phyloP scores from a whole-genome alignment of 2,888 invertebrate genomes.

The Nezara viridula region DNA sequence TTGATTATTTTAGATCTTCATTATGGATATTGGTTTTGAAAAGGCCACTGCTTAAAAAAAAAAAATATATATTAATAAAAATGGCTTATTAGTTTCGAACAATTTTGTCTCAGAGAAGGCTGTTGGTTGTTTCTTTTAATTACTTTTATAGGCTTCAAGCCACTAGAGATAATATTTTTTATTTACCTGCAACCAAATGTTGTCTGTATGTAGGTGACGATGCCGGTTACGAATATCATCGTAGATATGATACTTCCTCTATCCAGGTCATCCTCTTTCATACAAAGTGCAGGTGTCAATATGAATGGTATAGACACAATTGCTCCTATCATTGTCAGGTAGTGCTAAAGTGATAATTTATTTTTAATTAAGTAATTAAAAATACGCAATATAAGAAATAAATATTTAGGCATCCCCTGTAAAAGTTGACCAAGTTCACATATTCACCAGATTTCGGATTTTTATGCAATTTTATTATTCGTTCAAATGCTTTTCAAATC shows the following conservation, averaged over 20 bases:
- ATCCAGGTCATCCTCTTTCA: constrained; percentile 81
- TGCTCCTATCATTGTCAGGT: constrained; percentile 87
- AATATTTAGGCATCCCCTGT: neutral
- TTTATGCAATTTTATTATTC: neutral
- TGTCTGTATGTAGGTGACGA: constrained; percentile 81
- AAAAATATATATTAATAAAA: no score
- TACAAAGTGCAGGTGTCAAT: constrained; percentile 84
- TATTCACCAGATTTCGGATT: neutral
- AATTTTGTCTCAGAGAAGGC: no score
- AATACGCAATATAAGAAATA: neutral
- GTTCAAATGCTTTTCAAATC: neutral
- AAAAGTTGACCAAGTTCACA: constrained; percentile 26
- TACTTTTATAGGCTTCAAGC: neutral
- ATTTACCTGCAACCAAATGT: constrained; percentile 79
- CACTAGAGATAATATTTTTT: neutral
- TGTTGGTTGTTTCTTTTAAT: neutral
- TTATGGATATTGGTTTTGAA: no score
- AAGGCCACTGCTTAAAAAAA: no score
- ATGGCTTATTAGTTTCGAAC: no score
- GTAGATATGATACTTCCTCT: constrained; percentile 84
- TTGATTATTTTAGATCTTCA: no score
- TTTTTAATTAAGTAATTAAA: constrained; percentile 60
- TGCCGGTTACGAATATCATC: constrained; percentile 86
- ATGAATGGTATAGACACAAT: constrained; percentile 88
- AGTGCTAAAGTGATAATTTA: constrained; percentile 73